Evolutionary conservation across 2,113 vertebrate genomes (phyloP).

Genomic region (Istiophorus platypterus): DNA sequence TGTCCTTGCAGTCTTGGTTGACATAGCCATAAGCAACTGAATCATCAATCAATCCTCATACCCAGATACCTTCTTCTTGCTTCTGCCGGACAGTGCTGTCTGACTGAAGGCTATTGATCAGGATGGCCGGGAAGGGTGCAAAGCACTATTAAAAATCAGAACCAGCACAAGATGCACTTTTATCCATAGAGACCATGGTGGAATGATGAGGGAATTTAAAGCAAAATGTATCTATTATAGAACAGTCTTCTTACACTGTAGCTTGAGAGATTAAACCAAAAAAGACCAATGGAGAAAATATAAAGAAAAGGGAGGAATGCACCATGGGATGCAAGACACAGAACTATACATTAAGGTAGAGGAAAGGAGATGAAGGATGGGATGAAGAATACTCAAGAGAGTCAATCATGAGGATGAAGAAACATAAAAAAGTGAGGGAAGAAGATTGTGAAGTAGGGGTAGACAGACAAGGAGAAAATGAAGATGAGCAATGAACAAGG

Average conservation of each 20-base stretch:
- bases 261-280: constrained; percentile 9
- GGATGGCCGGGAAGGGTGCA: constrained; percentile 31
- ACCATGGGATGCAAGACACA: background rate
- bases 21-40: constrained; percentile 21
- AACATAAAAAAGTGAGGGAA: background rate
- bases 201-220: constrained; percentile 25
- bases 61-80: background rate
- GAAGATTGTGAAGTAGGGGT: constrained; percentile 10
- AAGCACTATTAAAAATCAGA: constrained; percentile 44
- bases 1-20: background rate
- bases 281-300: background rate
- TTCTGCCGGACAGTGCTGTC: constrained; percentile 29
- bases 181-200: constrained; percentile 23
- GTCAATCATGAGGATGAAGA: constrained; percentile 29
- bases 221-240: constrained; percentile 33
- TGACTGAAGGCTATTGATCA: constrained; percentile 59
- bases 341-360: background rate
- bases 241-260: constrained; percentile 26
- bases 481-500: constrained; percentile 36
- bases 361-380: too few relatives aligned
- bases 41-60: constrained; percentile 29
- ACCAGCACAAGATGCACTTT: constrained; percentile 40
- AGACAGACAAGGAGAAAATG: constrained; percentile 17
- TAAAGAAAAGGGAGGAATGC: background rate
- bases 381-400: background rate